Evolutionary conservation across 2,797 vertebrate species (phyloP), one percentile per base, ranked within the genome.

Genomic region (Melanotaenia nigrans): DNA sequence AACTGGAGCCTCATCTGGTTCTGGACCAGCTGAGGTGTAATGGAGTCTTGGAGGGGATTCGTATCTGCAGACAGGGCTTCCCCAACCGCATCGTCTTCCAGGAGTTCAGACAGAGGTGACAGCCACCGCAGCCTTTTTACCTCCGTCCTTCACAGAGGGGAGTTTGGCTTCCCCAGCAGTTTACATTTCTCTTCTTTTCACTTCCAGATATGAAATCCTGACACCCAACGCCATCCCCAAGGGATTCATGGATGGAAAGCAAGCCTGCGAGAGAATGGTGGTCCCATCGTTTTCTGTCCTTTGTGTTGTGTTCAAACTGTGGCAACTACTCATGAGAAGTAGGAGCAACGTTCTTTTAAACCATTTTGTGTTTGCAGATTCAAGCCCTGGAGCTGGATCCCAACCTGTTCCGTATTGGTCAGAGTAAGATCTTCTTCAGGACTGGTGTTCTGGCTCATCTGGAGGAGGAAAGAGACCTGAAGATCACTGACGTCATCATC

Each of bases 371-470:
- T 36, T 9, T 51, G 2, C 67, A 99, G 98, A 99, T 99, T 80
- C 95, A 92, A 73, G 96, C 97, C 36, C 92, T 99, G 78, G 98
- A 99, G 85, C 81, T 99, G 88, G 98, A 99, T 75, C 95, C 96
- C 57, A 99, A 99, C 89, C 92, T 99, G 22, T 99, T 96, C 88
- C 95, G 98, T 62, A 99, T 99, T 30, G 98, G 98, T 72, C 98
- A 99, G 92, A 99, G 98, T 91, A 99, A 99, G 92, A 99, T 99
- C 89, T 99, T 99, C 90, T 99, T 99, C 93, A 95, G 97, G 84
- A 96, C 97, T 4, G 98, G 98, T 16, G 97, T 99, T 59, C 82
- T 99, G 92, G 98, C 98, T 25, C 98, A 99, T 74, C 91, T 99
- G 84, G 98, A 99, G 70, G 97, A 99, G 71, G 97, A 99, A 80